These are phyloP conservation scores for Parnassius glacialis DNA, from an alignment of 2,888 invertebrate species.

Conservation along the genomic window DNA sequence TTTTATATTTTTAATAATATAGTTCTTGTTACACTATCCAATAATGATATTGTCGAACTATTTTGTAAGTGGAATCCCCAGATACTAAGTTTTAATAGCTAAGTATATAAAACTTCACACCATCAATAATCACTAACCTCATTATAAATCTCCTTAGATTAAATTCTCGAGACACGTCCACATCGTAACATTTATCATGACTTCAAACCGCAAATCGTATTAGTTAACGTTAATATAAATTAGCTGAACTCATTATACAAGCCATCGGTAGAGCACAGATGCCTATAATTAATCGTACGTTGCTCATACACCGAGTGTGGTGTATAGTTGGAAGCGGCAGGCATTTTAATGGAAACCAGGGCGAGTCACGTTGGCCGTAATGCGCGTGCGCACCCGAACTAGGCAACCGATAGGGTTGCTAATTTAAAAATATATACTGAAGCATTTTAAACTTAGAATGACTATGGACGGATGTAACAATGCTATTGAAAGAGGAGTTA, in stretches of 20 bases:
- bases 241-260: conserved; percentile 22
- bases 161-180: conserved; percentile 11
- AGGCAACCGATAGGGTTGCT: conserved; percentile 46
- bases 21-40: too few species aligned
- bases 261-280: conserved; percentile 26
- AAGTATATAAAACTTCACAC: background rate
- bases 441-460: too few species aligned
- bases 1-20: too few species aligned
- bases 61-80: too few species aligned
- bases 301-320: conserved; percentile 28
- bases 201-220: conserved; percentile 25
- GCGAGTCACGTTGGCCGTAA: conserved; percentile 57
- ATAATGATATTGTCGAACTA: too few species aligned
- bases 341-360: conserved; percentile 70
- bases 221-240: conserved; percentile 27
- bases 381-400: conserved; percentile 57
- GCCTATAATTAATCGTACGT: conserved; percentile 28
- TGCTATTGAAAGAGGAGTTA: too few species aligned
- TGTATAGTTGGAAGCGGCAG: conserved; percentile 53
- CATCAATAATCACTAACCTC: conserved; percentile 18
- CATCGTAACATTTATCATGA: conserved; percentile 21
- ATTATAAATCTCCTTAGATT: conserved; percentile 20
- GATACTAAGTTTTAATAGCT: too few species aligned
- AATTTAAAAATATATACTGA: background rate
- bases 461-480: too few species aligned